Conservation (phyloP, 2,797 vertebrate species). For the Phoeniculus purpureus region DNA sequence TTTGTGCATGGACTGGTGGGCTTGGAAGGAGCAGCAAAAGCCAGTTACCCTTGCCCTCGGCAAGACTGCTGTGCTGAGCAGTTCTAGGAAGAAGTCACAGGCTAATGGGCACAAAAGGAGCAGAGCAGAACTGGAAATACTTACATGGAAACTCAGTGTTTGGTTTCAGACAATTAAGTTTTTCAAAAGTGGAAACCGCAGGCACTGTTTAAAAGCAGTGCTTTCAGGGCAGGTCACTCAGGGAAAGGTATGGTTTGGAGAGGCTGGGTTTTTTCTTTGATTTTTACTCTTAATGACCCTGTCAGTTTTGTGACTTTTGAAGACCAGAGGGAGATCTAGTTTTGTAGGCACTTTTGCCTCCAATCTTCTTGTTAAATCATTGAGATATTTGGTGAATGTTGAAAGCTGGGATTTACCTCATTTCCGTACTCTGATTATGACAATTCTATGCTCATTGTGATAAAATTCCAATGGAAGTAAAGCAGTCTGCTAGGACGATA, state of each 20-base stretch:
- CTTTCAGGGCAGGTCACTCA: accelerated
- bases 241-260: not conserved
- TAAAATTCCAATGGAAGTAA: conserved; percentile 14
- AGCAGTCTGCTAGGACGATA: not conserved
- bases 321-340: not conserved
- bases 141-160: not conserved
- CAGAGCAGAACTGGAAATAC: not conserved
- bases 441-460: not conserved
- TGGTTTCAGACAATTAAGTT: no score
- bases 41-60: not conserved
- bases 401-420: not conserved
- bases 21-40: accelerated
- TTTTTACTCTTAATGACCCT: not conserved
- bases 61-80: not conserved
- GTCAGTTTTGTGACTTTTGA: not conserved
- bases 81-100: accelerated
- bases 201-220: not conserved
- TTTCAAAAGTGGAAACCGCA: not conserved
- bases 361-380: not conserved
- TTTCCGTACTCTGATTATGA: not conserved
- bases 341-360: not conserved
- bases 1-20: accelerated
- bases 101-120: not conserved
- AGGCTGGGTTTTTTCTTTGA: not conserved
- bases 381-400: not conserved